A percentile compares a stretch with the other conserved stretches of the same genome.
Evolutionary conservation across 2,113 vertebrate species (phyloP).

Genomic region (Polypterus senegalus): DNA sequence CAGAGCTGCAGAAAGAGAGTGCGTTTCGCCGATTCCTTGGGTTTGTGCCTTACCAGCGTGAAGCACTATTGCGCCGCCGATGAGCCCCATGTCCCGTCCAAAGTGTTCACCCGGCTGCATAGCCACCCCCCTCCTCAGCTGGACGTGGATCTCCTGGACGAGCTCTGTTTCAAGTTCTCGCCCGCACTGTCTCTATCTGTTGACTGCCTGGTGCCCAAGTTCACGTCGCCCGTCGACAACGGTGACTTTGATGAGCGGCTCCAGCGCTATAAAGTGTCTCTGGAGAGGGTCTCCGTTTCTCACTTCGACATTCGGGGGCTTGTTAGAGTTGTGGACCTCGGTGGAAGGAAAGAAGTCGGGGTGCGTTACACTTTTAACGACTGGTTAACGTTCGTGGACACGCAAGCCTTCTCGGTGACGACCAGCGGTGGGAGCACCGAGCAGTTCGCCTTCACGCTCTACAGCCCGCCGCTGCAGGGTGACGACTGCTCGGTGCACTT

Average conservation of each 20-base stretch:
- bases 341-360: slow-evolving; percentile 36
- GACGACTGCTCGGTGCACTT: slow-evolving; percentile 54
- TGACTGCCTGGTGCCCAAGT: slow-evolving; percentile 30
- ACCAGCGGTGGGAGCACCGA: slow-evolving; percentile 23
- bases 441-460: slow-evolving; percentile 57
- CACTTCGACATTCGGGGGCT: slow-evolving; percentile 51
- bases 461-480: slow-evolving; percentile 49
- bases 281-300: slow-evolving; percentile 45
- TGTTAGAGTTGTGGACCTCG: slow-evolving; percentile 37
- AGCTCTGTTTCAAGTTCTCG: slow-evolving; percentile 25
- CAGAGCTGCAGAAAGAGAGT: slow-evolving; percentile 61
- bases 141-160: slow-evolving; percentile 23
- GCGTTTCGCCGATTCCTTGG: slow-evolving; percentile 76
- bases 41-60: slow-evolving; percentile 67
- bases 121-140: slow-evolving; percentile 37
- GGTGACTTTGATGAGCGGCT: slow-evolving; percentile 32
- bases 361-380: slow-evolving; percentile 78
- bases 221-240: slow-evolving; percentile 28
- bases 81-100: slow-evolving; percentile 62
- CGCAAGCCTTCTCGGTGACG: slow-evolving; percentile 36
- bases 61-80: slow-evolving; percentile 70
- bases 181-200: slow-evolving; percentile 2
- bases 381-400: slow-evolving; percentile 69
- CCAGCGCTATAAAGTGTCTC: slow-evolving; percentile 42
- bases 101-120: slow-evolving; percentile 52